Conservation (phyloP, 2,797 vertebrate species). For the Xiphophorus birchmanni region DNA sequence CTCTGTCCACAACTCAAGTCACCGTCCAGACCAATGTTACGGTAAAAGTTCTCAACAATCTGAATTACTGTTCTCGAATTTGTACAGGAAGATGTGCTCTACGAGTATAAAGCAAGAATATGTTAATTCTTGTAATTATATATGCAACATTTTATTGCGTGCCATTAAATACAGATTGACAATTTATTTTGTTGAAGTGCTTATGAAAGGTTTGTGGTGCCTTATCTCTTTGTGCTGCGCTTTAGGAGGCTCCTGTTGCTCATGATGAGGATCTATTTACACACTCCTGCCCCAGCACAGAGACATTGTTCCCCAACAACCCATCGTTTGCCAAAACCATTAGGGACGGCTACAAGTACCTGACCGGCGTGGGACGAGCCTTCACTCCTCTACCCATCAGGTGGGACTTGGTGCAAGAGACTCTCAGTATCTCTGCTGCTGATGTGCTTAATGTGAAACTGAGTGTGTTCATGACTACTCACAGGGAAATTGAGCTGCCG, state of each 20-base stretch:
- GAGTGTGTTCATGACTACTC: constrained; percentile 5
- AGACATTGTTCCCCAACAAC: constrained; percentile 86
- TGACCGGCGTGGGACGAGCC: constrained; percentile 81
- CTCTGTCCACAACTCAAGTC: constrained; percentile 77
- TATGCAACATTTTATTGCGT: not conserved
- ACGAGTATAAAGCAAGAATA: not conserved
- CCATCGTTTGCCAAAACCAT: constrained; percentile 86
- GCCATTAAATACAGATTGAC: not conserved
- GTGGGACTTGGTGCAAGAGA: constrained; percentile 45
- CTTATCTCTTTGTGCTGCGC: constrained; percentile 12
- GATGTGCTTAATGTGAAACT: not conserved
- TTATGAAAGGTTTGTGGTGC: not conserved
- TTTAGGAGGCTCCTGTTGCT: constrained; percentile 57
- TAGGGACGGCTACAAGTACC: constrained; percentile 85
- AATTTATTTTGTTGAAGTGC: not conserved
- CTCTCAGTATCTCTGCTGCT: not conserved
- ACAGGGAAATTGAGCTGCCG: constrained; percentile 82
- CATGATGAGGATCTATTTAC: constrained; percentile 80
- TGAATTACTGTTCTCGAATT: not conserved
- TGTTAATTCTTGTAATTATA: not conserved
- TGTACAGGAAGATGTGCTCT: constrained; percentile 3
- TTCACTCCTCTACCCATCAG: constrained; percentile 74
- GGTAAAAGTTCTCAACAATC: constrained; percentile 56
- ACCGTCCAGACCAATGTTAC: constrained; percentile 76
- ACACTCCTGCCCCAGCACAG: constrained; percentile 83